Conservation (phyloP, 2,888 invertebrate species). For the Phoenoteleia sp. region DNA sequence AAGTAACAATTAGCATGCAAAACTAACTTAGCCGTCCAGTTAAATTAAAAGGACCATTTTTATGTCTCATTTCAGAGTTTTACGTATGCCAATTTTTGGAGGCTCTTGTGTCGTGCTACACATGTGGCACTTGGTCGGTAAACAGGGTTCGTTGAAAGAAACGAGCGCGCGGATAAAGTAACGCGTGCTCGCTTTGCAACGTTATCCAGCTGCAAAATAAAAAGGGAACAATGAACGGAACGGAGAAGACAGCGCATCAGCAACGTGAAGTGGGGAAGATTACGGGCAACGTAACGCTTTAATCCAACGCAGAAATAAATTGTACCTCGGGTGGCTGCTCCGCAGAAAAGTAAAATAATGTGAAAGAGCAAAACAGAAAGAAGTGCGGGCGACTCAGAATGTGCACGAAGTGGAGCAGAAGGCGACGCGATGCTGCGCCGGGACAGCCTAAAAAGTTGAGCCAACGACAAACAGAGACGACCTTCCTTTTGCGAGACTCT, state of each 20-base stretch:
- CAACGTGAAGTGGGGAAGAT: constrained; percentile 73
- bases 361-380: constrained; percentile 57
- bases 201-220: constrained; percentile 48
- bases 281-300: constrained; percentile 73
- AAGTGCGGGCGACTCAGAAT: constrained; percentile 25
- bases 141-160: constrained; percentile 33
- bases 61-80: constrained; percentile 48
- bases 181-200: constrained; percentile 37
- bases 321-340: constrained; percentile 70
- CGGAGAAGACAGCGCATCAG: constrained; percentile 58
- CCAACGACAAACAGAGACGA: constrained; percentile 10
- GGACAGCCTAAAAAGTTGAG: constrained; percentile 34
- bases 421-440: constrained; percentile 1
- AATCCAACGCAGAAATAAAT: constrained; percentile 78
- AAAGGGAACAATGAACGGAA: constrained; percentile 57
- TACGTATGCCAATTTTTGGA: constrained; percentile 35
- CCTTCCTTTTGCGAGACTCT: not conserved
- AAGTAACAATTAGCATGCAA: no score
- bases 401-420: constrained; percentile 35
- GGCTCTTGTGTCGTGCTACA: constrained; percentile 19
- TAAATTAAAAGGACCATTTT: no score
- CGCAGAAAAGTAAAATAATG: constrained; percentile 61
- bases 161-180: constrained; percentile 35
- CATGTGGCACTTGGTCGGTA: constrained; percentile 32
- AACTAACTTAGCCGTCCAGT: no score